These are phyloP conservation scores for Mobula birostris DNA, from an alignment of 2,113 vertebrate species.

Conservation along the genomic window DNA sequence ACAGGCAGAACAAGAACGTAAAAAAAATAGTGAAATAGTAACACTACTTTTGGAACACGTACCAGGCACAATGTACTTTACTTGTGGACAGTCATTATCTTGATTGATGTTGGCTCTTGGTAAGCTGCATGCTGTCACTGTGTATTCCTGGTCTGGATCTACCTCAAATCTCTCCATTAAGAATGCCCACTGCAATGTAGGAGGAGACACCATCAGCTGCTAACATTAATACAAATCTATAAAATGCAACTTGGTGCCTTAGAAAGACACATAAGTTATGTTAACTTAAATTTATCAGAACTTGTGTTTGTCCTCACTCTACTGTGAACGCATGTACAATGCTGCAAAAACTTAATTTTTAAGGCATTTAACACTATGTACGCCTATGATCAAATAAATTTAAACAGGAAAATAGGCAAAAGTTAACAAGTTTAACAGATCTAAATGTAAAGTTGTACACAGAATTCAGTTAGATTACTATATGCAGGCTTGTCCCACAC, in stretches of 20 bases:
- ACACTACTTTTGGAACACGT: conserved; percentile 11
- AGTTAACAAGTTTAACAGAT: not conserved
- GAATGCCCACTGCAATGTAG: conserved; percentile 59
- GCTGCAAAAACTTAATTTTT: too few species aligned
- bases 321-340: too few species aligned
- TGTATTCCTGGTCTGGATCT: conserved; percentile 58
- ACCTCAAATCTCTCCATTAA: conserved; percentile 61
- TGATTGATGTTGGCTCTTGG: conserved; percentile 54
- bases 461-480: not conserved
- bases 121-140: conserved; percentile 62
- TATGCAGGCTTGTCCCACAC: not conserved
- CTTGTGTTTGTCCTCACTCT: too few species aligned
- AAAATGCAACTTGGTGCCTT: too few species aligned
- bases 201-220: not conserved
- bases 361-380: too few species aligned
- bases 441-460: not conserved
- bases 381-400: too few species aligned
- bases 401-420: not conserved
- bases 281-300: too few species aligned
- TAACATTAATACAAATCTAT: not conserved
- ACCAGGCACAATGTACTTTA: conserved; percentile 50
- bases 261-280: too few species aligned
- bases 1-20: not conserved
- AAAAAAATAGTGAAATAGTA: not conserved
- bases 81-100: conserved; percentile 54